Percentiles rank a stretch among this genome's conserved stretches.
These are phyloP conservation scores for Perca schrenkii DNA, from an alignment of 2,113 vertebrate genomes.

Conservation along the genomic window DNA sequence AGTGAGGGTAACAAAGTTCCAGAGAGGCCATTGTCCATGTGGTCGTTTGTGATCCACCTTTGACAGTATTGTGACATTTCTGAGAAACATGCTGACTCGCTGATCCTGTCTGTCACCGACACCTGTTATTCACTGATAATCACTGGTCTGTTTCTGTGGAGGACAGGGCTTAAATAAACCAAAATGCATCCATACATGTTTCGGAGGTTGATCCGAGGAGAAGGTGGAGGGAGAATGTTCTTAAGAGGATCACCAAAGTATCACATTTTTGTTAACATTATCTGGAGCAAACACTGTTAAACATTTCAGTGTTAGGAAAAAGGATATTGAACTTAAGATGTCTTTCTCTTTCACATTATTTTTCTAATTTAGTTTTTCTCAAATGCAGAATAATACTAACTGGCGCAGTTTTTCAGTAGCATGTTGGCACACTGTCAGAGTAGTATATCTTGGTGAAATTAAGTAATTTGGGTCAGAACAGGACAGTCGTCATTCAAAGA, in stretches of 20 bases:
- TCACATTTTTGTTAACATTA: not conserved
- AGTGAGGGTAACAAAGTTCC: conserved; percentile 31
- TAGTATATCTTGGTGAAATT: not conserved
- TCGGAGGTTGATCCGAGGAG: not conserved
- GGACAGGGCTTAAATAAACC: conserved; percentile 9
- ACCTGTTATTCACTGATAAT: conserved; percentile 47
- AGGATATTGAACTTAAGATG: not conserved
- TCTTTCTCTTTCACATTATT: not conserved
- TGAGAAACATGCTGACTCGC: conserved; percentile 67
- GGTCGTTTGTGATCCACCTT: conserved; percentile 55
- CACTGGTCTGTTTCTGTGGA: conserved; percentile 27
- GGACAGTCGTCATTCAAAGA: conserved; percentile 4
- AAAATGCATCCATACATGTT: conserved; percentile 3
- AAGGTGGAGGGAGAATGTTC: not conserved
- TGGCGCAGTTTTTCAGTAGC: not conserved
- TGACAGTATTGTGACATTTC: conserved; percentile 53
- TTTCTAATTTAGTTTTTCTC: not conserved
- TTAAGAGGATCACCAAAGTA: not conserved
- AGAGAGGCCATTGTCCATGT: conserved; percentile 66
- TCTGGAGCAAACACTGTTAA: not conserved
- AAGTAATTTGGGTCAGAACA: conserved; percentile 12
- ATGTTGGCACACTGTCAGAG: not conserved
- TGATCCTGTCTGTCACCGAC: conserved; percentile 27
- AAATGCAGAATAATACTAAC: not conserved
- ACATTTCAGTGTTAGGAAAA: not conserved